These are phyloP conservation scores for Globia sparganii DNA, from an alignment of 2,888 invertebrate genomes.

Conservation along the genomic window DNA sequence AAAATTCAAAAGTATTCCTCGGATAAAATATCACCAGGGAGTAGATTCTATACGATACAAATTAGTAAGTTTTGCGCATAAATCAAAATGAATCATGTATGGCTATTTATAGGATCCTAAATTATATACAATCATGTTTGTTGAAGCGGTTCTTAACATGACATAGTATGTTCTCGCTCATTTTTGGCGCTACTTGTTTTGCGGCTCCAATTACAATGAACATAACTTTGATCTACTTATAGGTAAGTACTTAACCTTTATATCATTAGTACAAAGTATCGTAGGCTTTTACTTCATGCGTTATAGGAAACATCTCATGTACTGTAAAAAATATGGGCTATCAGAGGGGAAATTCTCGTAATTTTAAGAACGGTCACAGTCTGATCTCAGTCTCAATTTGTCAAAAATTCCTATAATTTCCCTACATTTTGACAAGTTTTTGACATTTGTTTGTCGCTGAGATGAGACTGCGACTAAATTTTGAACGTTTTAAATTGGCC, in stretches of 20 bases:
- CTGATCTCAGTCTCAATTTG: no score
- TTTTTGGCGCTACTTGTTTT: conserved; percentile 33
- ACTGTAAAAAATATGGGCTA: conserved; percentile 8
- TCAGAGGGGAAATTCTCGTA: no score
- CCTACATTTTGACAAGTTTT: no score
- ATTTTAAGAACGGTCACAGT: no score
- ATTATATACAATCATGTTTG: conserved; percentile 13
- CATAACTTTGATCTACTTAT: conserved; percentile 8
- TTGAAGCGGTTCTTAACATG: conserved; percentile 33
- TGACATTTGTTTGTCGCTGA: no score
- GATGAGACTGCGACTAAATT: no score
- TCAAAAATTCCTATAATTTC: no score
- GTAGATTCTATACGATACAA: neutral
- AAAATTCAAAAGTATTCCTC: no score
- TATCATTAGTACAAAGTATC: neutral
- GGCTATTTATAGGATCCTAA: conserved; percentile 1
- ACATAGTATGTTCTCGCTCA: conserved; percentile 14
- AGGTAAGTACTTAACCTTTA: neutral
- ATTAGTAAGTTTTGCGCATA: neutral
- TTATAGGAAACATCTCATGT: neutral
- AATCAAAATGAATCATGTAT: conserved; percentile 8
- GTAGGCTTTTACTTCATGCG: neutral
- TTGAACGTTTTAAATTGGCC: no score
- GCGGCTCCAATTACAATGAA: conserved; percentile 6
- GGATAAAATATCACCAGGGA: neutral